Evolutionary conservation across 2,888 invertebrate genomes (phyloP), one percentile per base, ranked within the genome.

Genomic region (Anodontia alba): DNA sequence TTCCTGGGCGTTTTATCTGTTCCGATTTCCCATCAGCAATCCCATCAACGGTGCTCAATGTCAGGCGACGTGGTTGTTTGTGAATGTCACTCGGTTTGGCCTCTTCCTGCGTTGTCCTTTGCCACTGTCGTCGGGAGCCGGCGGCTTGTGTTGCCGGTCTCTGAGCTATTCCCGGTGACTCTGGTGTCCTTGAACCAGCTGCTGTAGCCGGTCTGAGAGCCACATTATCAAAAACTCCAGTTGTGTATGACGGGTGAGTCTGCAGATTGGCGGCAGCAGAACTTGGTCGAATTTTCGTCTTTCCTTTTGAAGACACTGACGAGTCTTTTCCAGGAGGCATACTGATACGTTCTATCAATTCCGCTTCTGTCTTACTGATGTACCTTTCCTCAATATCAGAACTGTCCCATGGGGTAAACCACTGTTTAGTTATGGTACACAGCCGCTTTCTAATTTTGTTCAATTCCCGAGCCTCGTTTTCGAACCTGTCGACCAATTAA

Each of bases 261-360:
- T 94, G 94, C 36, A 94, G 76, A 81, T 93, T 93, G 1, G 92
- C 93, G 17, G 92, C 88, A 1, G 94, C 94, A 5, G 94, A 93
- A 73, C 92, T 93, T 7, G 94, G 94, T 67, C 94, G 87, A 26
- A 93, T 89, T 62, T 89, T 87, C 81, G 89, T 90, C 73, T 88
- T 89, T 57, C 49, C 77, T 57, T 86, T 86, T 38, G 78, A 67
- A 23, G 81, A 78, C 31, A 33, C 33, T 46, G 86, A 86, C 57
- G 83, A 77, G 57, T 79, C 74, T 20, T 81, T 75, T 81, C 83
- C 86, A 3, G 83, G 83, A 7, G 83, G 86, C 86, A 86, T 86
- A 8, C 43, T 51, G 29, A 8, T 17, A 1, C 5, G 5, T 33
- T 17, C 33, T 29, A 62, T 62, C 10, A 62, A 12, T 33, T 62